Conservation (phyloP, 2,113 vertebrate species). For the Ophthalmolycus amberensis region DNA sequence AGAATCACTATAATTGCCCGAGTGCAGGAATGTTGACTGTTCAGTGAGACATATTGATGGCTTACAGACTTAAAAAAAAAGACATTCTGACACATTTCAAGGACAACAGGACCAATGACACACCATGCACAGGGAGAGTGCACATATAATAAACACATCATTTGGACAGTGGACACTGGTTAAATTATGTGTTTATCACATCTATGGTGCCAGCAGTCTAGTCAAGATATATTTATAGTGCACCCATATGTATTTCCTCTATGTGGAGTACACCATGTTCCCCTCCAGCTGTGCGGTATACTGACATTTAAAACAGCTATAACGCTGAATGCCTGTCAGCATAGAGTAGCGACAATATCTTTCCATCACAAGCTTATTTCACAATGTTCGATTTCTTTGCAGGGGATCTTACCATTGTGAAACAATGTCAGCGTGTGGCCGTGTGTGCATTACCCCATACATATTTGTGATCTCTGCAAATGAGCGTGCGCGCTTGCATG, state of each 20-base stretch:
- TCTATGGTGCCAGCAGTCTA: slow-evolving; percentile 29
- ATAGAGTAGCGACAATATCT: slow-evolving; percentile 10
- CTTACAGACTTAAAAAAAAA: slow-evolving; percentile 28
- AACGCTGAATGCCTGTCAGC: slow-evolving; percentile 14
- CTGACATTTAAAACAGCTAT: slow-evolving; percentile 26
- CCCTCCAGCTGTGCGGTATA: slow-evolving; percentile 34
- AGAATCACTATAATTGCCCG: slow-evolving; percentile 20
- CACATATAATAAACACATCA: slow-evolving; percentile 14
- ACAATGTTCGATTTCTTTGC: slow-evolving; percentile 17
- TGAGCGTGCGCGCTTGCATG: slow-evolving; percentile 33
- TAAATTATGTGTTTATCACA: slow-evolving; percentile 46
- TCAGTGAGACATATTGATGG: slow-evolving; percentile 17
- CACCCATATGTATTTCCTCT: slow-evolving; percentile 22
- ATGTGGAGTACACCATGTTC: slow-evolving; percentile 19
- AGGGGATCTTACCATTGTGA: background rate
- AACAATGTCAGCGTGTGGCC: slow-evolving; percentile 34
- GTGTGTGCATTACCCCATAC: slow-evolving; percentile 43
- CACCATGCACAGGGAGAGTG: background rate
- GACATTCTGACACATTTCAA: slow-evolving; percentile 42
- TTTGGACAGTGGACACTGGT: slow-evolving; percentile 27
- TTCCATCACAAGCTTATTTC: slow-evolving; percentile 36
- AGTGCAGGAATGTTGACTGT: slow-evolving; percentile 29
- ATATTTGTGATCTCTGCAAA: slow-evolving; percentile 53
- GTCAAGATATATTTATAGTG: slow-evolving; percentile 36
- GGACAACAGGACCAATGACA: slow-evolving; percentile 25